Evolutionary conservation across 2,888 invertebrate species (phyloP), one percentile per base, ranked within the genome.

Genomic region (Orthosia incerta): DNA sequence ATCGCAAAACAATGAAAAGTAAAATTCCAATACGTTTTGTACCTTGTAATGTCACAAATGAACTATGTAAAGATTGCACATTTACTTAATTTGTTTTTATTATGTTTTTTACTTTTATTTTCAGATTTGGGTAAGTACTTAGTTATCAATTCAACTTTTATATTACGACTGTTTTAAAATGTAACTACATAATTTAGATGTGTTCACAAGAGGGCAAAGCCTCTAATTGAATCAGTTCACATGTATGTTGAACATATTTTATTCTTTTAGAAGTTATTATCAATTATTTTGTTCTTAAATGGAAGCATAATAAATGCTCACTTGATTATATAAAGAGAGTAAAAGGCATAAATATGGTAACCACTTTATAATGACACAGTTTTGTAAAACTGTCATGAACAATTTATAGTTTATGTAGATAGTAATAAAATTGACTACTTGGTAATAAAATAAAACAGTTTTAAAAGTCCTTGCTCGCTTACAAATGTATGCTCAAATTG

Each of bases 81-180:
- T 69, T n/a, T 23, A 50, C 11, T 51, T 20, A 0, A 31, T 16
- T 59, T 12, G 11, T 46, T 69, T 53, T 46, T 20, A 46, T 53
- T 53, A 26, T 55, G 7, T 5, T 26, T 39, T 9, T 50, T 50
- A 20, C 4, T 51, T 71, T 59, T 23, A 60, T 70, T 77, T 56
- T 39, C 77, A 86, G 82, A 71, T 53, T 66, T 84, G 71, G 82
- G 77, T 82, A 80, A 84, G 82, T 79, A 79, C 7, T 11, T 60
- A 31, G 55, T 78, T 73, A 48, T 66, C 50, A 59, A 51, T 53
- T 59, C 48, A 31, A 31, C 20, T 31, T 45, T 15, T 5, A 66
- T 18, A 46, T 23, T 55, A 18, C 15, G 4, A 65, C 20, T 50
- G 16, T 31, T 11, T 50, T 16, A 1, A 55, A 46, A 48, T 31